These are phyloP conservation scores for Aurelia sp. DNA, from an alignment of 30 jellyfish, hydroid and myxozoan genomes.

Conservation along the genomic window DNA sequence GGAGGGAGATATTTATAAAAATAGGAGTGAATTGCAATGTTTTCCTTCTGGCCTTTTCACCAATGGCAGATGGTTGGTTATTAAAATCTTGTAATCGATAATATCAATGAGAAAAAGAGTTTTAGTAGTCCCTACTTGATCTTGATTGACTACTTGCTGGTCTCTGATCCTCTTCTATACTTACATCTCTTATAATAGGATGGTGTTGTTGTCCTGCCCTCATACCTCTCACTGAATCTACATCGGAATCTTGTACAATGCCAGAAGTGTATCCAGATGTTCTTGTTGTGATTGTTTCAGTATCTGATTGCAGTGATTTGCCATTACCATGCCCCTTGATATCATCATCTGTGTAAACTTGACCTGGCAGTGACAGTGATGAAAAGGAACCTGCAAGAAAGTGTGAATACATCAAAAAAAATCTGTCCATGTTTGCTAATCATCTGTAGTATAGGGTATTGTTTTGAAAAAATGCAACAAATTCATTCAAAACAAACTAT, in stretches of 20 bases:
- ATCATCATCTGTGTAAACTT: slow-evolving; percentile 63
- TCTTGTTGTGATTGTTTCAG: slow-evolving; percentile 65
- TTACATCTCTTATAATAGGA: not conserved
- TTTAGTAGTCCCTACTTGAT: no score
- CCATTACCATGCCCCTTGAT: slow-evolving; percentile 21
- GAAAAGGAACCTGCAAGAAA: slow-evolving; percentile 50
- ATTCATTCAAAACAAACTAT: no score
- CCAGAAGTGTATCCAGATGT: slow-evolving; percentile 79
- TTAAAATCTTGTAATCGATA: no score
- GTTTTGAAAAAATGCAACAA: no score
- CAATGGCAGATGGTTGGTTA: no score
- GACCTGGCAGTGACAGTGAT: slow-evolving; percentile 77
- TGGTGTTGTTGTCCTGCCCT: not conserved
- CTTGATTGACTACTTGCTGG: no score
- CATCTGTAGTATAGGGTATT: not conserved
- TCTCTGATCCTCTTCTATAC: not conserved
- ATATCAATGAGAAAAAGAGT: no score
- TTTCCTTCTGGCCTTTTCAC: no score
- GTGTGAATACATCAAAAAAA: not conserved
- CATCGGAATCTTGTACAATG: slow-evolving; percentile 62
- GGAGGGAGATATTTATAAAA: no score
- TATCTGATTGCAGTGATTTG: slow-evolving; percentile 39
- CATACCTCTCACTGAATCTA: slow-evolving; percentile 39
- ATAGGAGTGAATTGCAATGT: no score
- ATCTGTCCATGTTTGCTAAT: not conserved